These are phyloP conservation scores for Stylophora pistillata DNA, from an alignment of 64 coral and sea anemone genomes.

Conservation along the genomic window DNA sequence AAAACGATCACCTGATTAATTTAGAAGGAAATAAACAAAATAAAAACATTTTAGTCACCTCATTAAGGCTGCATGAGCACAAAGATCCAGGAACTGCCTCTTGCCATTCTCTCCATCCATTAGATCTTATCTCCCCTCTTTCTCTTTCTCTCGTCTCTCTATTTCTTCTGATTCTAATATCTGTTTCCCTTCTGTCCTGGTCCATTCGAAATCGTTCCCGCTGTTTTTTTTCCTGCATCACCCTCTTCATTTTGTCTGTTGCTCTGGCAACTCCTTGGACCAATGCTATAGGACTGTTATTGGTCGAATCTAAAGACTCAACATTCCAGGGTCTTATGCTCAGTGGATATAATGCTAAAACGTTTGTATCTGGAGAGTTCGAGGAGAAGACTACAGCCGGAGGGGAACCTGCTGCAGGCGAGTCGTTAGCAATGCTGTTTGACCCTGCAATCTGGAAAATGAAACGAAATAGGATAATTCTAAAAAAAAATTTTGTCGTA, in stretches of 20 bases:
- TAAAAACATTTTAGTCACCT: not conserved
- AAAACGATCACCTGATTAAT: not conserved
- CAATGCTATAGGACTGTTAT: not conserved
- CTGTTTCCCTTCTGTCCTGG: not conserved
- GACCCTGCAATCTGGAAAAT: too few relatives aligned
- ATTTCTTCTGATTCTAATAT: not conserved
- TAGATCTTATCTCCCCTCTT: not conserved
- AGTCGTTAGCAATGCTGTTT: too few relatives aligned
- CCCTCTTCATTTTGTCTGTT: not conserved
- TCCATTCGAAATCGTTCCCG: not conserved
- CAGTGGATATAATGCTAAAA: too few relatives aligned
- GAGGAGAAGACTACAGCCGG: too few relatives aligned
- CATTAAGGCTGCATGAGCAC: not conserved
- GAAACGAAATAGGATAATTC: too few relatives aligned
- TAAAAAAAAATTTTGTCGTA: too few relatives aligned
- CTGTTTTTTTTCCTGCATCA: not conserved
- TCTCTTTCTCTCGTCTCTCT: not conserved
- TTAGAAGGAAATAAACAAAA: not conserved
- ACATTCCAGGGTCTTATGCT: not conserved
- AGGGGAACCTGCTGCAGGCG: too few relatives aligned
- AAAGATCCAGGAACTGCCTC: not conserved
- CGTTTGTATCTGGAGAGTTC: too few relatives aligned
- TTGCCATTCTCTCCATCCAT: not conserved
- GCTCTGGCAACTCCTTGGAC: not conserved
- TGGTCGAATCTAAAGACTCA: not conserved